phyloP scores from a whole-genome alignment of 2,797 vertebrate species.

The Masticophis lateralis region DNA sequence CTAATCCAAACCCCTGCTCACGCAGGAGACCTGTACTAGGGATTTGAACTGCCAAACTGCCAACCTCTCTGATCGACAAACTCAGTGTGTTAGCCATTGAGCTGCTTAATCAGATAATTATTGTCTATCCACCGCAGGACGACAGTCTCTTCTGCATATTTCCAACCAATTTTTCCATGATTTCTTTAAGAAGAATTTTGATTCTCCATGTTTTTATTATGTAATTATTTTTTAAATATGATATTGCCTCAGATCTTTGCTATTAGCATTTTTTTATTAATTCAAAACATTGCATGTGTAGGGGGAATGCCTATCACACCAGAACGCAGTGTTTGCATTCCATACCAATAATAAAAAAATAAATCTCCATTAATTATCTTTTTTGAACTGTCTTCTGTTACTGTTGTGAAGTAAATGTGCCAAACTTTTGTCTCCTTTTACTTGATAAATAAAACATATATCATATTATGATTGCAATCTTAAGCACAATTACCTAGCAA shows the following conservation, averaged over 20 bases:
- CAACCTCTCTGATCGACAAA: too few relatives aligned
- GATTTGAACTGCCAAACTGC: too few relatives aligned
- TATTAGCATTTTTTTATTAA: background rate
- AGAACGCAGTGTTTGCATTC: background rate
- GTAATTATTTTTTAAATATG: background rate
- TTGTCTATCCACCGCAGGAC: background rate
- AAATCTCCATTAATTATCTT: background rate
- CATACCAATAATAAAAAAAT: background rate
- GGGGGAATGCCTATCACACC: background rate
- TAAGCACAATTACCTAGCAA: background rate
- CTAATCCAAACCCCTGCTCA: background rate
- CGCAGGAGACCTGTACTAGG: too few relatives aligned
- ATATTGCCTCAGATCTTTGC: background rate
- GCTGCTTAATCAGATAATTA: too few relatives aligned
- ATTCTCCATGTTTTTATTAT: background rate
- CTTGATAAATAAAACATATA: background rate
- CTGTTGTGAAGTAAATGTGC: background rate
- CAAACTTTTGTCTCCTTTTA: background rate
- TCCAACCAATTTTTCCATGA: background rate
- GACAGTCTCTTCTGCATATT: background rate
- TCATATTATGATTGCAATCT: background rate
- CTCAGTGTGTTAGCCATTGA: too few relatives aligned
- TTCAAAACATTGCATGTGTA: background rate
- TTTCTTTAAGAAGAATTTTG: background rate
- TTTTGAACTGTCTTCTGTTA: background rate